Evolutionary conservation across 2,888 invertebrate genomes (phyloP), one percentile per base, ranked within the genome.

Genomic region (Druceiella hillmani): DNA sequence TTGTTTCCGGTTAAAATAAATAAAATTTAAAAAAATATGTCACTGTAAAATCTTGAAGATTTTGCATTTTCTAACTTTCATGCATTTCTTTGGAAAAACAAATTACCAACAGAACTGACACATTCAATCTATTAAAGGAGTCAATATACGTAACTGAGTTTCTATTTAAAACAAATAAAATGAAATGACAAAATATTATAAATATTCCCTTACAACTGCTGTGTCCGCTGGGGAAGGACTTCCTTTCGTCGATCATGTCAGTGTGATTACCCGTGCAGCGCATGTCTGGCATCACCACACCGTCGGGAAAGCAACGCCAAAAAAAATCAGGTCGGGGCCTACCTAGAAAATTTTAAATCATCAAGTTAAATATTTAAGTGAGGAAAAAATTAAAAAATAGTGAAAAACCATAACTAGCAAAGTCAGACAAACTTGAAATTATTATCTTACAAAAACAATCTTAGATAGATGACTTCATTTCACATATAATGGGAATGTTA

Each of bases 201-300:
- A 17, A 38, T 28, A 36, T 29, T 37, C 29, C 70, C 78, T 73
- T 57, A 87, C 87, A 75, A 12, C 89, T 85, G 28, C 90, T 81
- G 59, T 92, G 92, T 2, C 90, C 91, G 55, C 90, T 91, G 0
- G 91, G 92, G 56, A 93, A 92, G 41, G 90, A 90, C 60, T 90
- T 91, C 42, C 84, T 69, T 0, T 91, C 91, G 41, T 92, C 88
- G 57, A 76, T 77, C 3, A 89, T 71, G 2, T 67, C 70, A 4
- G 59, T 55, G 1, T 65, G 58, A 43, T 79, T 75, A 0, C 90
- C 91, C 0, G 80, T 86, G 48, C 92, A 92, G 32, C 67, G 61
- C 38, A 79, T 63, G 22, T 77, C 74, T 2, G 68, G 61, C 1
- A 70, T 64, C 43, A 56, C 59, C 37, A 76, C 70, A 0, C 87